Conservation (phyloP, 2,113 vertebrate species). For the Illadopsis cleaveri region DNA sequence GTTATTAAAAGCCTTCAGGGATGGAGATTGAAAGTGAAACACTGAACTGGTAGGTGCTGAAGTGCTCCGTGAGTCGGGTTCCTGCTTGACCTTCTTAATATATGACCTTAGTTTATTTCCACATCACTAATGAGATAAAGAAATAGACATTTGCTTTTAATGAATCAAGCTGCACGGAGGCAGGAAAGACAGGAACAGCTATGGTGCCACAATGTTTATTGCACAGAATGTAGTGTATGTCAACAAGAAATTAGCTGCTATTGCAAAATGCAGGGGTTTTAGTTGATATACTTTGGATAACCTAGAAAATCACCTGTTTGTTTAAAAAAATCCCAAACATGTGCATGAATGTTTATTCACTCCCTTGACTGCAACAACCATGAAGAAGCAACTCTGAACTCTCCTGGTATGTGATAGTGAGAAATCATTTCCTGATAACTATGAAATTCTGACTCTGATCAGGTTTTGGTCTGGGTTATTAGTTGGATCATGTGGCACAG, state of each 20-base stretch:
- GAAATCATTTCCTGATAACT: background rate
- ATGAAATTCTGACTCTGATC: background rate
- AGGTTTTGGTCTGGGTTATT: background rate
- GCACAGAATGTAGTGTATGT: background rate
- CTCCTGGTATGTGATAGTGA: background rate
- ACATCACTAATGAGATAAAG: background rate
- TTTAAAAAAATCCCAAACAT: background rate
- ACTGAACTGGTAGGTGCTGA: background rate
- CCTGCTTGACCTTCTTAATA: background rate
- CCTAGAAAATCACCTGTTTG: background rate
- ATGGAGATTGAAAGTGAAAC: background rate
- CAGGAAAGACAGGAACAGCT: background rate
- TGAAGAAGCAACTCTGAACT: background rate
- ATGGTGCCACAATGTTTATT: background rate
- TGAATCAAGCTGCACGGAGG: background rate
- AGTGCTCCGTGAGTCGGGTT: background rate
- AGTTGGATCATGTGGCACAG: background rate
- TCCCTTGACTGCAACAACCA: background rate
- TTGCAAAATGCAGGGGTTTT: background rate
- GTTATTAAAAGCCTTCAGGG: background rate
- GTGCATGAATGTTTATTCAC: background rate
- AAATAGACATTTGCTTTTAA: background rate
- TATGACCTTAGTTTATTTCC: background rate
- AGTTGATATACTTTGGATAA: background rate
- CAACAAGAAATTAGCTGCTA: background rate